These are phyloP conservation scores for Phrynosoma platyrhinos DNA, from an alignment of 2,113 vertebrate genomes.

Conservation along the genomic window DNA sequence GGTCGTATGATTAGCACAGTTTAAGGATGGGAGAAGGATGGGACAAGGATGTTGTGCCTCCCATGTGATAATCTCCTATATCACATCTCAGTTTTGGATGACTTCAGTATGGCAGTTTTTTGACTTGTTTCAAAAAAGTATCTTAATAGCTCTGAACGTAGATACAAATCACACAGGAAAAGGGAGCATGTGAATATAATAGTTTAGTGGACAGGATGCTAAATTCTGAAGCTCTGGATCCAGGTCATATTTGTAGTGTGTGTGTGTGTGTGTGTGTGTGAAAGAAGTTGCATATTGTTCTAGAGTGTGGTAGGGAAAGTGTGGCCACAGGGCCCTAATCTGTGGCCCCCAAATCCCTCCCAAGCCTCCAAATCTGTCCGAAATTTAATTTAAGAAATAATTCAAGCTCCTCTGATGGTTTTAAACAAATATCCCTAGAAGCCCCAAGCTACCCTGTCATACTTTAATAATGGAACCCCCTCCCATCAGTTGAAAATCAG, in stretches of 20 bases:
- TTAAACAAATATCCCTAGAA: no score
- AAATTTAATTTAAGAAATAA: no score
- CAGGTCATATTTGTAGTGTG: background rate
- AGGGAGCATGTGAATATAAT: background rate
- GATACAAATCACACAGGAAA: background rate
- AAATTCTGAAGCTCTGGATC: background rate
- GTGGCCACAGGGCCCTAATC: no score
- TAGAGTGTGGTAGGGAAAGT: background rate
- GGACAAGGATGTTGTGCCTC: no score
- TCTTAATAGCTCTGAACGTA: background rate
- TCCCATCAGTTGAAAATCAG: no score
- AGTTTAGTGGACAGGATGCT: background rate
- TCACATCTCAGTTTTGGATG: background rate
- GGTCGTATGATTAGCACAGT: no score
- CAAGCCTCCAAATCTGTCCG: background rate
- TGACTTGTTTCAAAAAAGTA: background rate
- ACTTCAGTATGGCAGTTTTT: background rate
- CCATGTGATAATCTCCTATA: background rate
- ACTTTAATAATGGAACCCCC: no score
- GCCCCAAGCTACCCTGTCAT: no score
- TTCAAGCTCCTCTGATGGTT: no score
- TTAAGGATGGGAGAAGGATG: no score
- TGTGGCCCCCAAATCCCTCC: background rate
- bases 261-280: background rate
- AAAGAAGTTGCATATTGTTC: background rate